Evolutionary conservation across 2,888 invertebrate genomes (phyloP).

Genomic region (Scaptomyza tumidula): DNA sequence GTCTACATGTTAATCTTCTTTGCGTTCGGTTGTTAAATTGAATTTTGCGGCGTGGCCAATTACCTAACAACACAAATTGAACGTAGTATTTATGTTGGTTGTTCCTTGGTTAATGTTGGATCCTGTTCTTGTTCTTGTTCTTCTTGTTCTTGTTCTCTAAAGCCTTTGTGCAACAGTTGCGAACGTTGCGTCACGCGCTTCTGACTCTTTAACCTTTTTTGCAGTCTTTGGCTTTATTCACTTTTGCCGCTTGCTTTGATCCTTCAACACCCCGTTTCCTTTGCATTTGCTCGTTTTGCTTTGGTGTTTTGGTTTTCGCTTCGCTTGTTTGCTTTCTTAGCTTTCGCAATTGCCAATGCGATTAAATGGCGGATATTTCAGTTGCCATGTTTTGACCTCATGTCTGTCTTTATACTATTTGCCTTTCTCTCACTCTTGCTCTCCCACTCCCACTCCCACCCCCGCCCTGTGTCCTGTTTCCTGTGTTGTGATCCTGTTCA

Average conservation of each 20-base stretch:
- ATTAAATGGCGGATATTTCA: slow-evolving; percentile 44
- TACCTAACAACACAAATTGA: slow-evolving; percentile 46
- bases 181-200: slow-evolving; percentile 29
- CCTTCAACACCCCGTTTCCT: neutral
- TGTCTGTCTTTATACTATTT: too few relatives aligned
- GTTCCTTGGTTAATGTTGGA: neutral
- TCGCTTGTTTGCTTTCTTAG: slow-evolving; percentile 7
- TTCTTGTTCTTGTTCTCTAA: neutral
- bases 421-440: neutral
- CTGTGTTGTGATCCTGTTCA: slow-evolving; percentile 15
- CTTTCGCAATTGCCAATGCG: slow-evolving; percentile 19
- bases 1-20: neutral
- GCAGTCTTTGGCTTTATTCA: neutral
- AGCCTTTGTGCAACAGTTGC: slow-evolving; percentile 44
- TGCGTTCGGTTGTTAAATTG: slow-evolving; percentile 10
- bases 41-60: slow-evolving; percentile 39
- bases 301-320: neutral
- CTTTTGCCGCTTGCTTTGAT: neutral
- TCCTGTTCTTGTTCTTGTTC: neutral
- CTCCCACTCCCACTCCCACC: neutral
- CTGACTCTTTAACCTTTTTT: neutral
- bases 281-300: slow-evolving; percentile 1
- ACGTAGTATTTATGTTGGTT: slow-evolving; percentile 23
- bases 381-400: neutral
- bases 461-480: neutral